phyloP scores from a whole-genome alignment of 2,888 invertebrate species.

The Drosophila trichaetosa region DNA sequence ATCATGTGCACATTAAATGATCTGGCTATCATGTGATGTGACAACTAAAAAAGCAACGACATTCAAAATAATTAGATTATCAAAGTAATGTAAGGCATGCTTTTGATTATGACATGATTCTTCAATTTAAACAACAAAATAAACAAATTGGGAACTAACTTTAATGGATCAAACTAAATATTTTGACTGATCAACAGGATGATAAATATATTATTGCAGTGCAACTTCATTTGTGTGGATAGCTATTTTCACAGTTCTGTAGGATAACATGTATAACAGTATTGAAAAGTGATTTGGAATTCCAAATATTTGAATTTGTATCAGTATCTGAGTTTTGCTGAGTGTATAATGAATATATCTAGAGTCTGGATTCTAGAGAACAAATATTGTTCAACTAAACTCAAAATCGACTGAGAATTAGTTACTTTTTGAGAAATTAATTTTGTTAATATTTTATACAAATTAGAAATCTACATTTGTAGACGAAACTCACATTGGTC shows the following conservation, averaged over 20 bases:
- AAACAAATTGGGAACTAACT: background rate
- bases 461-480: background rate
- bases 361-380: background rate
- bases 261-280: background rate
- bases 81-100: background rate
- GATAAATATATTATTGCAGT: background rate
- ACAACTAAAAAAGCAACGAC: constrained; percentile 2
- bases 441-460: background rate
- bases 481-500: background rate
- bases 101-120: background rate
- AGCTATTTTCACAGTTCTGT: background rate
- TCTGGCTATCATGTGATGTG: constrained; percentile 44
- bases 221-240: background rate
- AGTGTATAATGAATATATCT: background rate
- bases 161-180: background rate
- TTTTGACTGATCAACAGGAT: background rate
- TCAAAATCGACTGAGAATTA: background rate
- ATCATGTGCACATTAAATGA: constrained; percentile 50
- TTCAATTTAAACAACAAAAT: background rate
- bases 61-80: background rate
- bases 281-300: background rate
- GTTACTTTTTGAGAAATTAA: background rate
- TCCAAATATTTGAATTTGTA: background rate
- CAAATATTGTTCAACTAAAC: background rate
- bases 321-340: background rate